Conservation (phyloP, 2,113 vertebrate genomes). For the Diadophis punctatus region DNA sequence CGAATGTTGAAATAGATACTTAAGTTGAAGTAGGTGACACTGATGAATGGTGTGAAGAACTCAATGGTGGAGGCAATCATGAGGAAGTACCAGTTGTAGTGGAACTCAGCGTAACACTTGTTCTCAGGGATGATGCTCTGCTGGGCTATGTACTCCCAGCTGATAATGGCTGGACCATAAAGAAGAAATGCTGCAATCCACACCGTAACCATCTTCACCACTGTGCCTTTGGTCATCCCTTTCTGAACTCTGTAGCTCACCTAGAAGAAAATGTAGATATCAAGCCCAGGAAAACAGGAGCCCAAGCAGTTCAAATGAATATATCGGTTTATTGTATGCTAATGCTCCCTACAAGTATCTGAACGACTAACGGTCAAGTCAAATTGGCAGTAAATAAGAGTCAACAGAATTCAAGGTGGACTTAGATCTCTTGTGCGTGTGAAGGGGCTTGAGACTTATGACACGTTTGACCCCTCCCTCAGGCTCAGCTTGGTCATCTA, state of each 20-base stretch:
- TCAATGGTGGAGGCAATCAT: slow-evolving; percentile 73
- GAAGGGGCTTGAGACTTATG: neutral
- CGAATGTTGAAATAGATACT: slow-evolving; percentile 76
- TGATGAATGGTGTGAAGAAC: slow-evolving; percentile 77
- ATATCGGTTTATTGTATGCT: neutral
- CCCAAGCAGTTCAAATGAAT: neutral
- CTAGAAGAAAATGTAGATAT: slow-evolving; percentile 34
- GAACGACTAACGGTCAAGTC: neutral
- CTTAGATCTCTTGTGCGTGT: neutral
- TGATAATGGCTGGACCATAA: slow-evolving; percentile 73
- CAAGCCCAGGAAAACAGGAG: neutral
- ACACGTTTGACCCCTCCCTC: neutral
- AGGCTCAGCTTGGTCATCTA: neutral
- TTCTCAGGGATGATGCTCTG: slow-evolving; percentile 64
- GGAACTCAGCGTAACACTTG: slow-evolving; percentile 75
- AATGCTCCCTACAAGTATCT: neutral
- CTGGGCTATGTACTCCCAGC: slow-evolving; percentile 70
- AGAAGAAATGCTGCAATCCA: slow-evolving; percentile 75
- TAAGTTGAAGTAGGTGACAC: slow-evolving; percentile 71
- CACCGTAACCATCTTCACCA: slow-evolving; percentile 69
- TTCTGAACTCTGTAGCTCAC: slow-evolving; percentile 75
- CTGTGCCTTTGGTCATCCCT: slow-evolving; percentile 61
- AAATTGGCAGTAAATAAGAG: neutral
- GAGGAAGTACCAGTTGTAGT: slow-evolving; percentile 77
- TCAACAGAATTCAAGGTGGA: neutral